Conservation (phyloP, 2,888 invertebrate genomes). For the Pardosa pseudoannulata region DNA sequence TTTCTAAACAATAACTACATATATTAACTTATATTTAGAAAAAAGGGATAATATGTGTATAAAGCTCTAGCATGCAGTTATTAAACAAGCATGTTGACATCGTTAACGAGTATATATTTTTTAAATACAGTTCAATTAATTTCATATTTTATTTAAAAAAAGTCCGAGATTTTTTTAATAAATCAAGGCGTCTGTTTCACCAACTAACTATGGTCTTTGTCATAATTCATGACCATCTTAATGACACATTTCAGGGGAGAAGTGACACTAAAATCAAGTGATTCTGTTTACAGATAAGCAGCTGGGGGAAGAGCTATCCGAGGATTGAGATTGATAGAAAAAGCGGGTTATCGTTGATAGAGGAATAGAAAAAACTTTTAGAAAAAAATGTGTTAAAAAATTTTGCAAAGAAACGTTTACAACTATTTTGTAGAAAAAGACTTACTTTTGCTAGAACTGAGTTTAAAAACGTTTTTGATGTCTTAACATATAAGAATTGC, state of each 20-base stretch:
- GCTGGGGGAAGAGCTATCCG: constrained; percentile 23
- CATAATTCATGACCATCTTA: constrained; percentile 59
- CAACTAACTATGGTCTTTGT: constrained; percentile 46
- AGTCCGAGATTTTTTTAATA: no score
- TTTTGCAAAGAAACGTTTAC: no score
- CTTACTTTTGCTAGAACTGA: neutral
- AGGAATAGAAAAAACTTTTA: neutral
- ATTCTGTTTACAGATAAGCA: no score
- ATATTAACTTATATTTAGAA: no score
- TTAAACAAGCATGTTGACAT: no score
- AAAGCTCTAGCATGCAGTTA: no score
- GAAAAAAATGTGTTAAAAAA: neutral
- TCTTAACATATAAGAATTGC: neutral
- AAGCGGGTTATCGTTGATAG: neutral
- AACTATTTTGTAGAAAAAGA: neutral
- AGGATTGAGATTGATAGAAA: neutral
- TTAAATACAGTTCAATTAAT: no score
- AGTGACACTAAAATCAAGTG: constrained; percentile 50
- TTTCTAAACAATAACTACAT: no score
- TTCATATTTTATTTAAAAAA: no score
- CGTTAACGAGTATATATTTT: no score
- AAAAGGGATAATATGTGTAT: no score
- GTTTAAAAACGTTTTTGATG: neutral
- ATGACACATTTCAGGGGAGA: constrained; percentile 60
- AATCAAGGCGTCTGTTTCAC: neutral